These are phyloP conservation scores for Drosophila ezoana DNA, from an alignment of 2,888 invertebrate species.

Conservation along the genomic window DNA sequence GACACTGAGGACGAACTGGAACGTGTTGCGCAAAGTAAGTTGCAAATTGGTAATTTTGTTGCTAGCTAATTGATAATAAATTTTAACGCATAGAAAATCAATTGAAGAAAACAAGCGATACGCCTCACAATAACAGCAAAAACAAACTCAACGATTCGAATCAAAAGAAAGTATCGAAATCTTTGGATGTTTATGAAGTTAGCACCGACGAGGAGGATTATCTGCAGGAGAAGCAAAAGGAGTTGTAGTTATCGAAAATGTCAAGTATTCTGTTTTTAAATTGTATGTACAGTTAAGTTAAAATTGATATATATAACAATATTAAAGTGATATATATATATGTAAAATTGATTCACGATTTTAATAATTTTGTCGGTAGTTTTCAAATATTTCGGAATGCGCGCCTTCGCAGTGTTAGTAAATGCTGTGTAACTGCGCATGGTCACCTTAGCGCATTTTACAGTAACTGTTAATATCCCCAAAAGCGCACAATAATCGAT, in stretches of 20 bases:
- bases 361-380: no score
- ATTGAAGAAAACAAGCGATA: constrained; percentile 12
- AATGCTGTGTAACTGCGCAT: neutral
- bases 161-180: constrained; percentile 16
- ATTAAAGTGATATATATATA: constrained; percentile 7
- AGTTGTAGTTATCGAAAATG: neutral
- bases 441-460: constrained; percentile 5
- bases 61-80: neutral
- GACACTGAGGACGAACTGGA: constrained; percentile 84
- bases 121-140: constrained; percentile 11
- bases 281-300: constrained; percentile 1
- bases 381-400: neutral
- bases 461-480: no score
- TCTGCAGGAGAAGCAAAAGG: constrained; percentile 45
- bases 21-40: constrained; percentile 64
- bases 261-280: constrained; percentile 8
- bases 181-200: constrained; percentile 72
- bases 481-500: no score
- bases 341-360: no score
- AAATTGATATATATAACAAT: neutral
- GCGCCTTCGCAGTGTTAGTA: constrained; percentile 3
- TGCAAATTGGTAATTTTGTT: neutral
- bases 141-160: constrained; percentile 6
- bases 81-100: constrained; percentile 36
- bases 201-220: constrained; percentile 84